Evolutionary conservation across 2,113 vertebrate genomes (phyloP).

Genomic region (Thryonomys swinderianus): DNA sequence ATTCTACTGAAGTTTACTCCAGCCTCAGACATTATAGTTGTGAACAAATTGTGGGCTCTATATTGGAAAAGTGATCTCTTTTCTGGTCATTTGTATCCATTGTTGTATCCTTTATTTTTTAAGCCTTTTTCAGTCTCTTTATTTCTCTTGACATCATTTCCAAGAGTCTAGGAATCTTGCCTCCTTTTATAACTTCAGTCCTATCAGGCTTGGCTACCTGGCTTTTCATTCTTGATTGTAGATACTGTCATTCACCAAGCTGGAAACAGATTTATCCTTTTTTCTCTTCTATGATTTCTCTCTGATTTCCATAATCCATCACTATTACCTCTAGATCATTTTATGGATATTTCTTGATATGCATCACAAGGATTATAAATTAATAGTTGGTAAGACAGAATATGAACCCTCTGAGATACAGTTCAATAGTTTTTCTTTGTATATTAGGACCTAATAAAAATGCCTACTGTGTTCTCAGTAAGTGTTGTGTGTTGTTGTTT

Average conservation of each 20-base stretch:
- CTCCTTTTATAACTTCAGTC: neutral
- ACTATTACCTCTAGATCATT: neutral
- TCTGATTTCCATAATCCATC: neutral
- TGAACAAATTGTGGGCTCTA: neutral
- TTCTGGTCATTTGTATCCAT: neutral
- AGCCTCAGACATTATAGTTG: neutral
- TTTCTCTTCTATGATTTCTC: neutral
- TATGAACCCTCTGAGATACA: slow-evolving; percentile 18
- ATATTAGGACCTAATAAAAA: neutral
- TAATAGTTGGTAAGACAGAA: neutral
- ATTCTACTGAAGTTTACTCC: neutral
- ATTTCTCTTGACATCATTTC: neutral
- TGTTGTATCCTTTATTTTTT: neutral
- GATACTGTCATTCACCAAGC: neutral
- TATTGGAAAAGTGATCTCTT: neutral
- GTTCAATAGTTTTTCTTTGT: neutral
- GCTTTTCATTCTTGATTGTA: slow-evolving; percentile 22
- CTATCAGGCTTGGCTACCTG: neutral
- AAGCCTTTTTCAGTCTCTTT: neutral
- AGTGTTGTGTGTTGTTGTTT: slow-evolving; percentile 4
- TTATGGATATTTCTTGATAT: neutral
- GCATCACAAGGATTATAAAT: neutral
- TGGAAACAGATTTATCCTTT: neutral
- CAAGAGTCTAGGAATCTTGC: neutral
- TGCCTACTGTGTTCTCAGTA: slow-evolving; percentile 41